Conservation (phyloP, 1,140 invertebrate genomes). For the Eubasilissa regina region DNA sequence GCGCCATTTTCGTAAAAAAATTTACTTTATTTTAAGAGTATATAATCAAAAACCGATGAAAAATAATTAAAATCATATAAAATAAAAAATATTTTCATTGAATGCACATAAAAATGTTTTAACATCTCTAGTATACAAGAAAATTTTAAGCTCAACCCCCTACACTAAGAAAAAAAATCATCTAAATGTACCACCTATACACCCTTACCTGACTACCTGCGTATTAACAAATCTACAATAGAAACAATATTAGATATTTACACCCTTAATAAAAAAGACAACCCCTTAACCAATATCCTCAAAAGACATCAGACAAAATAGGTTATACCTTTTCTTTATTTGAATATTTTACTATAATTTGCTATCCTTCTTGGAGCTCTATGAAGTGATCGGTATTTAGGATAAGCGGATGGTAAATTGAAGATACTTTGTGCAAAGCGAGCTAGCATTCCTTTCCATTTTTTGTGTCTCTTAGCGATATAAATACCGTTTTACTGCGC, state of each 20-base stretch:
- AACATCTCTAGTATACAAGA: neutral
- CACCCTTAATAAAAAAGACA: constrained; percentile 8
- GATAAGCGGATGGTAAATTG: constrained; percentile 1
- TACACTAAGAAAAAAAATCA: neutral
- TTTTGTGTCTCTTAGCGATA: neutral
- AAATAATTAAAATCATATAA: too few relatives aligned
- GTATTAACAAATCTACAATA: neutral
- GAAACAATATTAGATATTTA: neutral
- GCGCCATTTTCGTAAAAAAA: too few relatives aligned
- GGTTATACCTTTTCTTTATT: constrained; percentile 1
- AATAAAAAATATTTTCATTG: too few relatives aligned
- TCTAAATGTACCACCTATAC: neutral
- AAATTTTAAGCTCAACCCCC: neutral
- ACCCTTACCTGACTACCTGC: constrained; percentile 4
- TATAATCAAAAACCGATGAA: too few relatives aligned
- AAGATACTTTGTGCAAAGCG: neutral
- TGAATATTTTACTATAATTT: constrained; percentile 30
- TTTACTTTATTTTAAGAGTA: too few relatives aligned
- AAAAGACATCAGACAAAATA: constrained; percentile 10
- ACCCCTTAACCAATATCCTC: neutral
- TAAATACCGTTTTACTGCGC: constrained; percentile 13
- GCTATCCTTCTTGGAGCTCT: neutral
- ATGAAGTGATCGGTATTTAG: neutral
- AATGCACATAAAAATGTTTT: too few relatives aligned
- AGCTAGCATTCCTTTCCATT: neutral